phyloP scores from a whole-genome alignment of 2,888 invertebrate genomes.

The Xestia sexstrigata region DNA sequence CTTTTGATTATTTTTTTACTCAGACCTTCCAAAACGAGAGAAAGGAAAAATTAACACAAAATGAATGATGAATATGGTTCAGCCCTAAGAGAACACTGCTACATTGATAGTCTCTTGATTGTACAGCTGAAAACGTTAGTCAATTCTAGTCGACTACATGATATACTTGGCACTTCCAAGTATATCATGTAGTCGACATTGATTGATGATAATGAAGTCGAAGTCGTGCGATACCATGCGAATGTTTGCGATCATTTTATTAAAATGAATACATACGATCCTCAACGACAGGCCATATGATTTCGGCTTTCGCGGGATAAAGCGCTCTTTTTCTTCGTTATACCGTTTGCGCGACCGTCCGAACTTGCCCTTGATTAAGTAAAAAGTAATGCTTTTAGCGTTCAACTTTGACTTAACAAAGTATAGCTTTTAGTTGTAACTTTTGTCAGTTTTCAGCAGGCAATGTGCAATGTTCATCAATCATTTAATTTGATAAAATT shows the following conservation, averaged over 20 bases:
- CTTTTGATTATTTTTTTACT: neutral
- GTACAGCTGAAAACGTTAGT: neutral
- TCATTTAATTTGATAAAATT: neutral
- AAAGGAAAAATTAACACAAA: neutral
- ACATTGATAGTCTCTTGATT: neutral
- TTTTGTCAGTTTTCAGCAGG: constrained; percentile 2
- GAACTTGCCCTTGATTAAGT: constrained; percentile 49
- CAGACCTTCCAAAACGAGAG: neutral
- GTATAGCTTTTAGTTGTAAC: constrained; percentile 10
- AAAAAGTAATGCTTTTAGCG: neutral
- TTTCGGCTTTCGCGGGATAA: constrained; percentile 43
- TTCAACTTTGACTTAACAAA: neutral
- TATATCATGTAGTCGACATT: too few relatives aligned
- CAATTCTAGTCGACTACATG: neutral
- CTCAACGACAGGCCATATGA: constrained; percentile 48
- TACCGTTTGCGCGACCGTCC: constrained; percentile 35
- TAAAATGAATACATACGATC: constrained; percentile 54
- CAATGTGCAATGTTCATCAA: neutral
- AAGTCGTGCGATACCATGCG: constrained; percentile 47
- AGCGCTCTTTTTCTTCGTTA: constrained; percentile 34
- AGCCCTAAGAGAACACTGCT: neutral
- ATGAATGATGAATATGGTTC: neutral
- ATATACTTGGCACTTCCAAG: neutral
- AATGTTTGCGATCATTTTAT: constrained; percentile 44
- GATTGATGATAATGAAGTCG: constrained; percentile 5